phyloP scores from a whole-genome alignment of 2,888 invertebrate species.

The Metacarcinus magister region DNA sequence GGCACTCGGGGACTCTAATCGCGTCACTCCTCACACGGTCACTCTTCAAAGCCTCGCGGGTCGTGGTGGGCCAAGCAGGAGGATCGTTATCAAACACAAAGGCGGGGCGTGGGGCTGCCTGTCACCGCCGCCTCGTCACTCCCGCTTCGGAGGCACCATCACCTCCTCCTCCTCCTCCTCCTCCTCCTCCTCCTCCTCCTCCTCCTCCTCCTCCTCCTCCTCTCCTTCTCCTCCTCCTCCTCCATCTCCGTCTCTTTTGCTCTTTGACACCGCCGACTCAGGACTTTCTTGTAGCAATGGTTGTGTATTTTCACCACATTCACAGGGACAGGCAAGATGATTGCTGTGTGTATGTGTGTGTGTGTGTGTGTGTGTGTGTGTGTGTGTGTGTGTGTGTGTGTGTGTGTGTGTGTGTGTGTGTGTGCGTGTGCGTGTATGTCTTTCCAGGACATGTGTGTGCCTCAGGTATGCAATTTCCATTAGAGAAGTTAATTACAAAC shows the following conservation, averaged over 20 bases:
- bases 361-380: constrained; percentile 45
- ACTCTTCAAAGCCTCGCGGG: background rate
- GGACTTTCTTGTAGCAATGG: background rate
- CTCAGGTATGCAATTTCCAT: background rate
- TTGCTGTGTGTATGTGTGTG: constrained; percentile 27
- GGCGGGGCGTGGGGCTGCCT: background rate
- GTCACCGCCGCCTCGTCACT: constrained; percentile 14
- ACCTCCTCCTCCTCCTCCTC: background rate
- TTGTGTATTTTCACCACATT: background rate
- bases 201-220: background rate
- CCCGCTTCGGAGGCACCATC: background rate
- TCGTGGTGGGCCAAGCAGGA: background rate
- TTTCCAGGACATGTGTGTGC: background rate
- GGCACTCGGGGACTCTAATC: background rate
- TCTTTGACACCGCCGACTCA: constrained; percentile 20
- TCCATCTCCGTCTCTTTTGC: background rate
- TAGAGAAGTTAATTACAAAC: background rate
- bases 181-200: background rate
- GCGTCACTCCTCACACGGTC: constrained; percentile 22
- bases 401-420: constrained; percentile 52
- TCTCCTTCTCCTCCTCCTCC: background rate
- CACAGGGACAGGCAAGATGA: constrained; percentile 42
- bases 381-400: background rate
- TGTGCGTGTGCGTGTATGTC: background rate
- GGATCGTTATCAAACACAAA: constrained; percentile 15